Base-by-base conservation (phyloP, 2,888 invertebrate species). In the Pherbina coryleti region DNA sequence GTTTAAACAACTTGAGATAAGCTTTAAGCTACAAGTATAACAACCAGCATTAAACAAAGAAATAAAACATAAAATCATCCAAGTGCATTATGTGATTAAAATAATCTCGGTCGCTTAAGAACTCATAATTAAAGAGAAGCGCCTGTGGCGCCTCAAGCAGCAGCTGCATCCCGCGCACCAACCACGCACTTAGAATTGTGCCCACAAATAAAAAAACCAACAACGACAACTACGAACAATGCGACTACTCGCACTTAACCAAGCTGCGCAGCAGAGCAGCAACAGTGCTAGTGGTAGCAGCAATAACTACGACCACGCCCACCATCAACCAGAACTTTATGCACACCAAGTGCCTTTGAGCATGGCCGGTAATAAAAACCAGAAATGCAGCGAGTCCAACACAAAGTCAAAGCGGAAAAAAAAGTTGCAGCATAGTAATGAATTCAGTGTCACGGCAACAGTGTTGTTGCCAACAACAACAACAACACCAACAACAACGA, bases 381-480 rank as follows among this genome's bases (percentile, higher is more conserved):
- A n/a, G n/a, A 53, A 37, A 51, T 53, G 28, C 69, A 60, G 17
- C 14, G 28, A 22, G 25, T 28, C 7, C 19, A 55, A 60, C 60
- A 22, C 28, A 22, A 14, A 57, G 9, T 57, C 57, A 11, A 51
- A 37, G 49, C 53, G 66, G 57, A 49, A 80, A 75, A 79, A 70
- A 72, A 70, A 60, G 51, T 74, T 71, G 79, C 60, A 76, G 62
- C 25, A 31, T 34, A 64, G 51, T 60, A 71, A 64, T 22, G 31
- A 22, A 19, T 28, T 66, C 79, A 28, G 60, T 55, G 44, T 17
- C 51, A 19, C 66, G 2, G 7, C 75, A 75, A 66, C 31, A 34
- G 34, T 34, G 34, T 19, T 22, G 19, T 14, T 17, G 19, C 44
- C 69, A 34, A 34, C 74, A 66, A 64, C 79, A 79, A 70, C 67